A percentile compares a stretch with the other conserved stretches of the same genome.
Evolutionary conservation across 2,113 vertebrate genomes (phyloP).

Genomic region (Nannospalax galili): DNA sequence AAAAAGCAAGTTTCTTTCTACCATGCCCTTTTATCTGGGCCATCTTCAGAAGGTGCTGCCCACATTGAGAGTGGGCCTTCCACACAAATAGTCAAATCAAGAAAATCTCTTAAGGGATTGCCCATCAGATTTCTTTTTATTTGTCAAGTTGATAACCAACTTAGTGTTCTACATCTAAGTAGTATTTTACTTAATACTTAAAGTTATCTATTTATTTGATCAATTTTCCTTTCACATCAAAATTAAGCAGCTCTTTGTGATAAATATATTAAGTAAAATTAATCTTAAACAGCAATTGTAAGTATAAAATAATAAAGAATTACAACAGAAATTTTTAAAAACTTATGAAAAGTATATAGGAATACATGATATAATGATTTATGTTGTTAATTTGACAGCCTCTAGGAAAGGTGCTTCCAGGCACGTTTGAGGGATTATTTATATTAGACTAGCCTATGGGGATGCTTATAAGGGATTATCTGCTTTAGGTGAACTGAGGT

Average conservation of each 20-base stretch:
- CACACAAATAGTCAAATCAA: too few species aligned
- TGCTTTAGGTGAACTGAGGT: neutral
- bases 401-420: neutral
- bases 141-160: too few species aligned
- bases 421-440: neutral
- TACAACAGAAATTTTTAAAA: neutral
- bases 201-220: neutral
- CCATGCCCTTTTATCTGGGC: too few species aligned
- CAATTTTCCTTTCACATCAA: neutral
- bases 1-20: too few species aligned
- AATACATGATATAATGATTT: neutral
- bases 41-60: too few species aligned
- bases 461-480: neutral
- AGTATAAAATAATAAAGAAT: neutral
- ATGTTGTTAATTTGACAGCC: neutral
- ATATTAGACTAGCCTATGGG: neutral
- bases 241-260: neutral
- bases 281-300: neutral
- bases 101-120: too few species aligned
- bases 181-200: neutral
- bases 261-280: neutral
- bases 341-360: neutral
- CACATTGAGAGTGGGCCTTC: too few species aligned
- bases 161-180: neutral
- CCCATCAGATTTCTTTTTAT: too few species aligned